Evolutionary conservation across 2,888 invertebrate species (phyloP), one percentile per base, ranked within the genome.

Genomic region (Apodemia duryi): DNA sequence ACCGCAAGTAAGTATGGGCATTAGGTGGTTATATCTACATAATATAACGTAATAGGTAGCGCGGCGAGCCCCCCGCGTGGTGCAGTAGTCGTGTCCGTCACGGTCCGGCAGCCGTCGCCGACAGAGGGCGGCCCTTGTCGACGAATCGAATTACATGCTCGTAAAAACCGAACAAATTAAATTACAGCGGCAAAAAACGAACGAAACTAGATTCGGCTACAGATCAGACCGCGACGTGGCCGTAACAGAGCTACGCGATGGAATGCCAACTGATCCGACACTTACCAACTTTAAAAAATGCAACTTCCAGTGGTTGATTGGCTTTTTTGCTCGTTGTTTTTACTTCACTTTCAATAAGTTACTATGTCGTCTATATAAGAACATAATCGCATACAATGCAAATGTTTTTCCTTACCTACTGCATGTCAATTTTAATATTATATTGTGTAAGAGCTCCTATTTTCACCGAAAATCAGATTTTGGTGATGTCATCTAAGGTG

Each of bases 161-260:
- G 68, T 71, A 69, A 71, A 71, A 73, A 67, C 54, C 54, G 67
- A 68, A 70, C 70, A 72, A 74, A 74, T 74, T 73, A 64, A 70
- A 74, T 74, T 71, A 73, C 52, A 63, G 29, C 29, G 62, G 64
- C 65, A 70, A 71, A 70, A 69, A 71, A 28, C 28, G 43, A 54
- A 41, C 62, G 60, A 35, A 35, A 32, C 49, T 46, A 65, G 38
- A 64, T 60, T 66, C 60, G 66, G 63, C 54, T 61, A 43, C 43
- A 35, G 54, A 52, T 21, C 52, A 52, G 28, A 52, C 28, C 13
- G 28, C 52, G 21, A 2, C 38, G 28, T 54, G 52, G 28, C 9
- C 11, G 13, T 57, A 13, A 32, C 13, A 6, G 11, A 57, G 29
- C 32, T 57, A 57, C 57, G 32, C 57, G 32, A 13, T 11, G 57